These are phyloP conservation scores for Macrocentrus cingulum DNA, from an alignment of 1,140 invertebrate genomes.

Conservation along the genomic window DNA sequence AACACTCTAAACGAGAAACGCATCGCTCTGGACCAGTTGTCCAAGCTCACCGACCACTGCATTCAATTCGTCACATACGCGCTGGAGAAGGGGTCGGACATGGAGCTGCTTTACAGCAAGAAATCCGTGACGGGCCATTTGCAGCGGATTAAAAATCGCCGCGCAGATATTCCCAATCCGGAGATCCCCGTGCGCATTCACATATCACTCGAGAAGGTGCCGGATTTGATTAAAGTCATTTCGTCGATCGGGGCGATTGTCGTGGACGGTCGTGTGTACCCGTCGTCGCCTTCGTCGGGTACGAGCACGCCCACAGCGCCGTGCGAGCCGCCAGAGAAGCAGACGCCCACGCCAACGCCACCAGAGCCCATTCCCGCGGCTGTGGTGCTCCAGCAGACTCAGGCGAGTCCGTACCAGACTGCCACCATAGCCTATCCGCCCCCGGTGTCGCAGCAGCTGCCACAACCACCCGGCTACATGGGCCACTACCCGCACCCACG, in stretches of 20 bases:
- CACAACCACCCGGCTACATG: slow-evolving; percentile 39
- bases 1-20: slow-evolving; percentile 82
- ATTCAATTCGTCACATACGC: slow-evolving; percentile 79
- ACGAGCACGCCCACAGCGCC: slow-evolving; percentile 46
- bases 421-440: background rate
- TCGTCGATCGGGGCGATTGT: slow-evolving; percentile 74
- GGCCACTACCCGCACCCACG: slow-evolving; percentile 47
- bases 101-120: slow-evolving; percentile 82
- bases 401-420: slow-evolving; percentile 4
- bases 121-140: slow-evolving; percentile 71
- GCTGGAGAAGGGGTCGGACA: slow-evolving; percentile 77
- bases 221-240: slow-evolving; percentile 75
- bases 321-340: slow-evolving; percentile 47
- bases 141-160: slow-evolving; percentile 75
- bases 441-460: background rate
- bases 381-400: slow-evolving; percentile 36
- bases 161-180: slow-evolving; percentile 81
- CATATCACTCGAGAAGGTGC: slow-evolving; percentile 74
- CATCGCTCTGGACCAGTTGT: slow-evolving; percentile 74
- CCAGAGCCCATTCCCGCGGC: slow-evolving; percentile 41
- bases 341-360: slow-evolving; percentile 47
- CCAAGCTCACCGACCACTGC: slow-evolving; percentile 82
- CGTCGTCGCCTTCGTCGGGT: slow-evolving; percentile 53
- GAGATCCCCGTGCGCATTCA: slow-evolving; percentile 80
- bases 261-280: slow-evolving; percentile 73